Evolutionary conservation across 1,140 invertebrate genomes (phyloP).

Genomic region (Sipha flava): DNA sequence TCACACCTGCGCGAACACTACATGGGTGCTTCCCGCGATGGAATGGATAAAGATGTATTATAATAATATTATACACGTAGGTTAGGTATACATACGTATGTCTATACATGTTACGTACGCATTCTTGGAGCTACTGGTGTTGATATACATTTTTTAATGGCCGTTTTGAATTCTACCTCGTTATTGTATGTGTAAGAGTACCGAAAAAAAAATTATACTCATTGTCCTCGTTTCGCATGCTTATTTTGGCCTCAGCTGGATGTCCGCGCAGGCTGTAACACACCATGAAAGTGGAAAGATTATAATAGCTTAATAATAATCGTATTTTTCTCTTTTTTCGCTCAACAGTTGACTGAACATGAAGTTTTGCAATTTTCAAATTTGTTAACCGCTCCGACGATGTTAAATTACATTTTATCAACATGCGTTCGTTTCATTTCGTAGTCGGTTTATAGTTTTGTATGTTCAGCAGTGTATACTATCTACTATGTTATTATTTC

Average conservation of each 20-base stretch:
- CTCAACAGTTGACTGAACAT: too few species aligned
- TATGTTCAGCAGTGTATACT: too few species aligned
- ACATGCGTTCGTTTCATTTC: too few species aligned
- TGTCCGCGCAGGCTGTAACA: too few species aligned
- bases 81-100: neutral
- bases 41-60: neutral
- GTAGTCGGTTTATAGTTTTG: too few species aligned
- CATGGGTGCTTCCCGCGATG: neutral
- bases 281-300: too few species aligned
- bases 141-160: neutral
- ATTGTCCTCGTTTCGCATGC: neutral
- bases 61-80: neutral
- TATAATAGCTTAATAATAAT: too few species aligned
- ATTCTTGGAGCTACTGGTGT: neutral
- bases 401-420: too few species aligned
- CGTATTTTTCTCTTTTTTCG: too few species aligned
- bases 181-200: neutral
- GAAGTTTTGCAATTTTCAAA: too few species aligned
- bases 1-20: constrained; percentile 9
- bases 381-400: too few species aligned
- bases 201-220: neutral
- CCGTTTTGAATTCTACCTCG: neutral
- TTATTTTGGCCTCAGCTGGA: neutral
- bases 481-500: too few species aligned
- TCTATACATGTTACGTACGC: neutral